Conservation (phyloP, 2,797 vertebrate genomes). For the Manis crassicaudata region DNA sequence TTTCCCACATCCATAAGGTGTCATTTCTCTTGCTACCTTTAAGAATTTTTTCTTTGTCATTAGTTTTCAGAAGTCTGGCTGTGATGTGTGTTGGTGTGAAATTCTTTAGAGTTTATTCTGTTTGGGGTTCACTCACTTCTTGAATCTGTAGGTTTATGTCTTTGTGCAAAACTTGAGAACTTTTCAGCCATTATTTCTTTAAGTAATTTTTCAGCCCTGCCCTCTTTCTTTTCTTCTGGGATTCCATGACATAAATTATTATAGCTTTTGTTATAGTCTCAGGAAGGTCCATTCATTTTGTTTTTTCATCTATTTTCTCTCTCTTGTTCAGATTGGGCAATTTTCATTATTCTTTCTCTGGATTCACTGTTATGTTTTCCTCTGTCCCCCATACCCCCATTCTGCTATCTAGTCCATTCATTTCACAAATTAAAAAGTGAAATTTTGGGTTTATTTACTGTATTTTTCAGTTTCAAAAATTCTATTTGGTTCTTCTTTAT, state of each 20-base stretch:
- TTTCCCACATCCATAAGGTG: neutral
- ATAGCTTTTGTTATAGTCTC: neutral
- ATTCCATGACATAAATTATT: neutral
- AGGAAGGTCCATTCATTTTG: neutral
- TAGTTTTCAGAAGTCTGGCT: conserved; percentile 25
- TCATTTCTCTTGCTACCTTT: neutral
- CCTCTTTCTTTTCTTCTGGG: neutral
- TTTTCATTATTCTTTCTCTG: neutral
- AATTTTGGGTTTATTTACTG: neutral
- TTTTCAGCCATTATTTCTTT: conserved; percentile 15
- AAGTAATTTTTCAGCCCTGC: neutral
- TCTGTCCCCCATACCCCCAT: neutral
- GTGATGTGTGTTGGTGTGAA: neutral
- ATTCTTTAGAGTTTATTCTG: neutral
- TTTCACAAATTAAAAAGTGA: too few relatives aligned
- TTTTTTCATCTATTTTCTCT: neutral
- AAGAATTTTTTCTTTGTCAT: neutral
- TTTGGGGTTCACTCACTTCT: neutral
- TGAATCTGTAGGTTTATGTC: neutral
- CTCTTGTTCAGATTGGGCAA: neutral
- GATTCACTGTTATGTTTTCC: neutral
- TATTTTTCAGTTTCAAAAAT: neutral
- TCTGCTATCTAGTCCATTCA: neutral
- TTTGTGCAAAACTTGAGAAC: neutral
- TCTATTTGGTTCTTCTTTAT: neutral